phyloP scores from a whole-genome alignment of 2,888 invertebrate species.

The Heliconius charithonia region DNA sequence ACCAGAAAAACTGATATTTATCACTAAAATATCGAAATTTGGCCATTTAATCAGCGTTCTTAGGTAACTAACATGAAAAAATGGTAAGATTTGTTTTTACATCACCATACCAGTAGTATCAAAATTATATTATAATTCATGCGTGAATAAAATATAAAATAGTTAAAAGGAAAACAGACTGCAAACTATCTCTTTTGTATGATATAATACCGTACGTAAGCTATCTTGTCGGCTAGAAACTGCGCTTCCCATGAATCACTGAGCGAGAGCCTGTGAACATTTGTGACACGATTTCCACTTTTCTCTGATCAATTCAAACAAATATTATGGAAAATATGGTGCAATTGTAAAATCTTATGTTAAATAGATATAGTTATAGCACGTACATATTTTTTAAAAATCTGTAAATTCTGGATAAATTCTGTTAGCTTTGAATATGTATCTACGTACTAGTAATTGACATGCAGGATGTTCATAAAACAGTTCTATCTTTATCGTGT shows the following conservation, averaged over 20 bases:
- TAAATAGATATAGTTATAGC: background rate
- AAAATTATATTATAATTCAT: background rate
- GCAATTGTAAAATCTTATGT: background rate
- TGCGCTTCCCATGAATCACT: conserved; percentile 48
- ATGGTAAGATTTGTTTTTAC: background rate
- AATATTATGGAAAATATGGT: conserved; percentile 19
- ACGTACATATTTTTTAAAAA: background rate
- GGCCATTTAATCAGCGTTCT: background rate
- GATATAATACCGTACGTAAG: conserved; percentile 10
- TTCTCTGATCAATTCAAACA: conserved; percentile 57
- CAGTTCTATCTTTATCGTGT: no score
- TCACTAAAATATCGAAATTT: no score
- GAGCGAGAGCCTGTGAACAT: conserved; percentile 56
- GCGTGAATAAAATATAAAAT: background rate
- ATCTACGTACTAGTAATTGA: no score
- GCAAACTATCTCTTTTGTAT: background rate
- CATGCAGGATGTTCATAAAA: no score
- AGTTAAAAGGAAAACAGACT: background rate
- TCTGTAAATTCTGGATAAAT: background rate
- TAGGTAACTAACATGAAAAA: background rate
- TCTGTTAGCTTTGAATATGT: no score
- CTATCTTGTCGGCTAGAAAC: background rate
- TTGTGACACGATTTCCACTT: conserved; percentile 63
- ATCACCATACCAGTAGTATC: no score
- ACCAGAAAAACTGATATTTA: no score